phyloP scores from a whole-genome alignment of 2,113 vertebrate species.

The Meles meles region DNA sequence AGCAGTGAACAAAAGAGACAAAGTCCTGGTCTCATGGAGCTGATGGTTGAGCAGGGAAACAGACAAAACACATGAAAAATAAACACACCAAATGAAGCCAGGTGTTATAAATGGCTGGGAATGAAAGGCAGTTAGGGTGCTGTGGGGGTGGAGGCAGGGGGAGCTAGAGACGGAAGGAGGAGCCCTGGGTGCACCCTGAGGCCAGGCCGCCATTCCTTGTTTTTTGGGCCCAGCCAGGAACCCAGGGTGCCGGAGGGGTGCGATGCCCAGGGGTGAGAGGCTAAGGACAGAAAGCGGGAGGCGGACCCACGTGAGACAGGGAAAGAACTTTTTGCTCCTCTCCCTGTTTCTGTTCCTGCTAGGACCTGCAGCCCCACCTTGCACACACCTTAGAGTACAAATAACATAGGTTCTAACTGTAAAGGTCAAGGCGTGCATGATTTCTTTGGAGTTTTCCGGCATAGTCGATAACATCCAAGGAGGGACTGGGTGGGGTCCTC shows the following conservation, averaged over 20 bases:
- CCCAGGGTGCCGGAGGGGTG: too few relatives aligned
- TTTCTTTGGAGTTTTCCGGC: not conserved
- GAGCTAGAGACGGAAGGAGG: not conserved
- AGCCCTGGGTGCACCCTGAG: not conserved
- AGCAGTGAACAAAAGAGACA: not conserved
- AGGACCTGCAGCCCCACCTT: not conserved
- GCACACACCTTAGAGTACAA: not conserved
- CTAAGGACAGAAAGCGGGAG: not conserved
- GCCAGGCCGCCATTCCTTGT: not conserved
- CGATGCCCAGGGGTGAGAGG: not conserved
- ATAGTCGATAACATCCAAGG: not conserved
- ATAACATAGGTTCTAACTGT: not conserved
- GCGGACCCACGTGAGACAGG: not conserved
- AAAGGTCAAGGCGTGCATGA: not conserved
- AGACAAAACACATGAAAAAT: accelerated
- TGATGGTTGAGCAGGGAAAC: not conserved
- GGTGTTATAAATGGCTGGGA: not conserved
- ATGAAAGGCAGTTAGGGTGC: not conserved
- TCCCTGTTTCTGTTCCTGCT: not conserved
- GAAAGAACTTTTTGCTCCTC: not conserved
- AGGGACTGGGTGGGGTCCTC: not conserved
- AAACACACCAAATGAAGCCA: accelerated
- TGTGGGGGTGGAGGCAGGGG: accelerated
- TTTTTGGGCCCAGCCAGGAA: not conserved
- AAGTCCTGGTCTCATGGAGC: not conserved